Conservation (phyloP, 2,797 vertebrate species). For the Cottoperca gobio region DNA sequence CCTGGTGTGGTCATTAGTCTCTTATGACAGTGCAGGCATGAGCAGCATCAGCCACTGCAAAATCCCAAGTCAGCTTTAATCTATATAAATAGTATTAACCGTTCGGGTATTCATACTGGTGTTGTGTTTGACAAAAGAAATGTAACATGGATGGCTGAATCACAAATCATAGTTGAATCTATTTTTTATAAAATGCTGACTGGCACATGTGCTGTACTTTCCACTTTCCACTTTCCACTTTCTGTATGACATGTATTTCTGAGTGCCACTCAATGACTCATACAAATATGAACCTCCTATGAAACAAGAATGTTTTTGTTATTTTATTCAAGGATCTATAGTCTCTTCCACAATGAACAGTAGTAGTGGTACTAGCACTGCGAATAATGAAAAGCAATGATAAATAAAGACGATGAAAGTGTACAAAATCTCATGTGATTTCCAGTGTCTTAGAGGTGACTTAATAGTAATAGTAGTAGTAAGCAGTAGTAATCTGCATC, state of each 20-base stretch:
- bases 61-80: background rate
- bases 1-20: slow-evolving; percentile 5
- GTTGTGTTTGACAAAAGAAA: slow-evolving; percentile 2
- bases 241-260: slow-evolving; percentile 36
- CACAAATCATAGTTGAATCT: slow-evolving; percentile 3
- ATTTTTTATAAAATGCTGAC: slow-evolving; percentile 31
- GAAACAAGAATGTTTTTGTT: slow-evolving; percentile 8
- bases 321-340: background rate
- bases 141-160: slow-evolving; percentile 12
- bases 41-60: background rate
- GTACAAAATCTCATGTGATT: background rate
- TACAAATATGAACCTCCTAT: slow-evolving; percentile 25
- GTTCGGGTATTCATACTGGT: too few relatives aligned
- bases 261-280: slow-evolving; percentile 50
- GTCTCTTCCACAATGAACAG: background rate
- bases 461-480: too few relatives aligned
- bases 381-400: background rate
- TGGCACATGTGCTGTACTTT: slow-evolving; percentile 48
- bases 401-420: background rate
- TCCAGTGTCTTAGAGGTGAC: background rate
- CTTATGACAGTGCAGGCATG: background rate
- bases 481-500: slow-evolving; percentile 1
- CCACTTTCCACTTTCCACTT: slow-evolving; percentile 58
- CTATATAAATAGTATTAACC: too few relatives aligned
- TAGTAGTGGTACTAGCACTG: background rate